Evolutionary conservation across 2,113 vertebrate genomes (phyloP), one percentile per base, ranked within the genome.

Genomic region (Balaeniceps rex): DNA sequence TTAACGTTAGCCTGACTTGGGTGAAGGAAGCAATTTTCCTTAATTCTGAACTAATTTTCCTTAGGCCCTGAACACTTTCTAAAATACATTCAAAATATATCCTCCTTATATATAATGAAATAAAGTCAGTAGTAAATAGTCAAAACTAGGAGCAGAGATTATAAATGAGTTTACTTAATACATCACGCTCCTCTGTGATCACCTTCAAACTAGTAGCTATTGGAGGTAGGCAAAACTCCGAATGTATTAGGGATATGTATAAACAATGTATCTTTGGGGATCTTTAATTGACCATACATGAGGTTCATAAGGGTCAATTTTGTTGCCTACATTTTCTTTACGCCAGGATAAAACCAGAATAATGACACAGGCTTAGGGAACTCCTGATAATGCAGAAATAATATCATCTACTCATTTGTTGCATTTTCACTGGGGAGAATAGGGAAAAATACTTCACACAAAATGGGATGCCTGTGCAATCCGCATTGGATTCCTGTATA

Each of bases 161-260:
- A 34, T 68, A 61, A 91, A 38, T 36, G 4, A 79, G 3, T 82
- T 63, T 68, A 18, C 38, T 63, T 86, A 55, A 23, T 57, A 23
- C 6, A 61, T 81, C 19, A 17, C 0, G 0, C 14, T 88, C 19
- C 11, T 5, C 4, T 70, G 42, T 49, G 60, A 40, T 77, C 12
- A 31, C 74, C 49, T 40, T 72, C 36, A 65, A 64, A 42, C 8
- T 23, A 42, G 24, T 38, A 68, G 6, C 11, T 71, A 60, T 23
- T 44, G 19, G 34, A 80, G 42, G 19, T 22, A 42, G 52, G 42
- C 21, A 33, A 28, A 82, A 69, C 83, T 60, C 86, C 49, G 34
- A 7, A 36, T 85, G 26, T 64, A 0, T 46, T 58, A 12, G 42
- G 14, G 34, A 36, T n/a, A n/a, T 1, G 0, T 9, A 9, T 34